phyloP scores from a whole-genome alignment of 2,113 vertebrate genomes.

The Tupaia tana region DNA sequence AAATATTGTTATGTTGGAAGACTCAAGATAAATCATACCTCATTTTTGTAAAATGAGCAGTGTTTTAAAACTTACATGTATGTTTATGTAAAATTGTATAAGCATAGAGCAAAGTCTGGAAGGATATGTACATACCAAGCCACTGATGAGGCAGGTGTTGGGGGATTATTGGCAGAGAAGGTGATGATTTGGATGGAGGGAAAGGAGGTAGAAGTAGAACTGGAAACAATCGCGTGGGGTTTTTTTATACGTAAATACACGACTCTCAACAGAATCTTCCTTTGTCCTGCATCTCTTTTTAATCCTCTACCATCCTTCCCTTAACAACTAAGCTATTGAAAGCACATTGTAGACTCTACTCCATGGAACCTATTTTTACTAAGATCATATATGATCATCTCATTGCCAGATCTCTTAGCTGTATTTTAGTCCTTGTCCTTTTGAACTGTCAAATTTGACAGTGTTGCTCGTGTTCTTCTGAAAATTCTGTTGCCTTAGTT shows the following conservation, averaged over 20 bases:
- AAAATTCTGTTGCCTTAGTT: conserved; percentile 3
- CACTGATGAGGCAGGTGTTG: not conserved
- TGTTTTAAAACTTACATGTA: not conserved
- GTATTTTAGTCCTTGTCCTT: not conserved
- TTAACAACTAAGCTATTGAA: conserved; percentile 7
- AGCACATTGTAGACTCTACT: not conserved
- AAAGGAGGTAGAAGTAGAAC: not conserved
- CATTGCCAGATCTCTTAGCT: not conserved
- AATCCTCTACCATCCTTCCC: not conserved
- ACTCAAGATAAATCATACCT: conserved; percentile 30
- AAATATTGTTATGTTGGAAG: conserved; percentile 3
- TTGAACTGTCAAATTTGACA: conserved; percentile 5
- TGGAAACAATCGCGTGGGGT: not conserved
- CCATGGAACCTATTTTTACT: not conserved
- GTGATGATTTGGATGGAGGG: not conserved
- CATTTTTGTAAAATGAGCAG: not conserved
- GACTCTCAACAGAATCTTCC: not conserved
- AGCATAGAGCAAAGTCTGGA: not conserved
- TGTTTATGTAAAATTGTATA: not conserved
- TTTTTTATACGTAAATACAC: not conserved
- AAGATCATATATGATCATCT: not conserved
- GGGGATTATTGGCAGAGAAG: not conserved
- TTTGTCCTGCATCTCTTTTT: not conserved
- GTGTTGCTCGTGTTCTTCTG: not conserved
- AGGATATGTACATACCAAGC: not conserved